These are phyloP conservation scores for Carlito syrichta DNA, from an alignment of 2,113 vertebrate genomes.

Conservation along the genomic window DNA sequence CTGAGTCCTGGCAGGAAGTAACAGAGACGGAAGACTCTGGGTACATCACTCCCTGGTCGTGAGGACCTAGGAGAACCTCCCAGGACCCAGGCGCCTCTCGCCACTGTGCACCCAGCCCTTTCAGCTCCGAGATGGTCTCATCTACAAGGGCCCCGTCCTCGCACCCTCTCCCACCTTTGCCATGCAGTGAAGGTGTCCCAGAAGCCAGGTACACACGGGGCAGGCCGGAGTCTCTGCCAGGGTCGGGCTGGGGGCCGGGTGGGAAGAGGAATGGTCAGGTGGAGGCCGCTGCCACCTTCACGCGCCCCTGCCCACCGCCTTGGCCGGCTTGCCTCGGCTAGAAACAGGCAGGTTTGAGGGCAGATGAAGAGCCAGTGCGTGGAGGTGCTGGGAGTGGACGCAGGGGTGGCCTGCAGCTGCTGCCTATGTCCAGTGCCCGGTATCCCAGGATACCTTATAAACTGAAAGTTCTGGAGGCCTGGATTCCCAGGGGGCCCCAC, in stretches of 20 bases:
- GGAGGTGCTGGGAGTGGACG: no score
- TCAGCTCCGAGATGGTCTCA: neutral
- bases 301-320: neutral
- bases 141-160: neutral
- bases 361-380: fast-evolving
- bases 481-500: neutral
- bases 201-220: neutral
- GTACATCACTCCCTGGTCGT: neutral
- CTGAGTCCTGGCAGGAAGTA: neutral
- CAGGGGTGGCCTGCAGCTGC: neutral
- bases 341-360: fast-evolving
- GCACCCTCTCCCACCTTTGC: neutral
- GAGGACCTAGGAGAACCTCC: no score
- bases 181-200: neutral
- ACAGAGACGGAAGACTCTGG: neutral
- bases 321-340: neutral
- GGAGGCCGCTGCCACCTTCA: neutral
- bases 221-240: neutral
- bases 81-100: neutral
- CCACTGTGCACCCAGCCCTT: neutral
- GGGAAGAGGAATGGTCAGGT: neutral
- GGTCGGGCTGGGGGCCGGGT: neutral
- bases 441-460: neutral
- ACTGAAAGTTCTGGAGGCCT: neutral
- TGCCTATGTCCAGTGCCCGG: neutral